Evolutionary conservation across 2,797 vertebrate genomes (phyloP).

Genomic region (Karalla daura): DNA sequence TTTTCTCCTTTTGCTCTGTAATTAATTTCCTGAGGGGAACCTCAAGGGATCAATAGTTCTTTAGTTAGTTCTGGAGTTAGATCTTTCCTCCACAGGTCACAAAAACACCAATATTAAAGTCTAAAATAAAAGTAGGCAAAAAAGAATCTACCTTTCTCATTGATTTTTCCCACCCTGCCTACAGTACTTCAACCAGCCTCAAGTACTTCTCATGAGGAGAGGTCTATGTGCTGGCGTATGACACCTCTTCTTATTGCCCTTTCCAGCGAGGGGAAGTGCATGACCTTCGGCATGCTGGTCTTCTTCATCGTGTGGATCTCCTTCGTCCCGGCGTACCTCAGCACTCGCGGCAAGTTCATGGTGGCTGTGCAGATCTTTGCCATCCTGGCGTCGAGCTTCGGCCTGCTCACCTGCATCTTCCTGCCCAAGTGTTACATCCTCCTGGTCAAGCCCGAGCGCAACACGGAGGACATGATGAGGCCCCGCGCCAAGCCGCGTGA

Average conservation of each 20-base stretch:
- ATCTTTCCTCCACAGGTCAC: no score
- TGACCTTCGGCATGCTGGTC: slow-evolving; percentile 90
- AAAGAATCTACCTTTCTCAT: no score
- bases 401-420: slow-evolving; percentile 88
- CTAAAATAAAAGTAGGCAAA: no score
- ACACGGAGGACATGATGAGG: slow-evolving; percentile 85
- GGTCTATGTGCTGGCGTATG: no score
- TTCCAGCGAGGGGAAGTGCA: slow-evolving; percentile 86
- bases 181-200: no score
- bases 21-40: no score
- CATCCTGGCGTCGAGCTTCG: slow-evolving; percentile 90
- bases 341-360: slow-evolving; percentile 91
- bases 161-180: no score
- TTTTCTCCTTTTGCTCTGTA: no score
- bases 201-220: no score
- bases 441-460: slow-evolving; percentile 87
- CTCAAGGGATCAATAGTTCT: no score
- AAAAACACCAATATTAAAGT: no score
- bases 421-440: slow-evolving; percentile 90
- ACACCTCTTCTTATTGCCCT: not conserved
- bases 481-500: slow-evolving; percentile 75
- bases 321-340: slow-evolving; percentile 90
- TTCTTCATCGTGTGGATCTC: slow-evolving; percentile 93
- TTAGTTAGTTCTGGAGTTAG: no score
- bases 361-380: slow-evolving; percentile 92